phyloP scores from a whole-genome alignment of 2,888 invertebrate species.

The Cremastinae sp. region DNA sequence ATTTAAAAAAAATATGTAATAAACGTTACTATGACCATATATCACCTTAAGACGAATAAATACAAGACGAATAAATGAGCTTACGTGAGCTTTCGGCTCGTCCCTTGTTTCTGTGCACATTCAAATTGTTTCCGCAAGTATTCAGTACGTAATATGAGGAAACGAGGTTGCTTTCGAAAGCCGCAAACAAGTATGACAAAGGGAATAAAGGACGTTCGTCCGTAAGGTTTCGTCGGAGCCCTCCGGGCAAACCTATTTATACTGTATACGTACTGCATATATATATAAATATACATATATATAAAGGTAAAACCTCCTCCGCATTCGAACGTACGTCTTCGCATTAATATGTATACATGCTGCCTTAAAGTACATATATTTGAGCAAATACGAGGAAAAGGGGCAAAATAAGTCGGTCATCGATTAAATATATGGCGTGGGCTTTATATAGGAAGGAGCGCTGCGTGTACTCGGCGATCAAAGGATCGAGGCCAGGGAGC shows the following conservation, averaged over 20 bases:
- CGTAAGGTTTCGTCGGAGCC: constrained; percentile 21
- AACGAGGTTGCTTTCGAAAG: constrained; percentile 15
- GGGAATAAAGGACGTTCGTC: constrained; percentile 29
- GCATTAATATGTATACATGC: background rate
- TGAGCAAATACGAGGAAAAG: constrained; percentile 51
- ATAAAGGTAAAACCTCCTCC: constrained; percentile 2
- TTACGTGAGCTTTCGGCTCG: constrained; percentile 10
- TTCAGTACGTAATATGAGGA: constrained; percentile 42
- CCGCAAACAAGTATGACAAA: constrained; percentile 41
- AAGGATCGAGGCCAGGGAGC: constrained; percentile 49
- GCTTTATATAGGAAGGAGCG: background rate
- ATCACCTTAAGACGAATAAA: too few species aligned
- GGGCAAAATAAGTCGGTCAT: constrained; percentile 62
- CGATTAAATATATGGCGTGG: constrained; percentile 51
- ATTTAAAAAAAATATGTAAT: too few species aligned
- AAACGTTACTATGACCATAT: too few species aligned
- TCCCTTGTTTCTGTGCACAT: constrained; percentile 50
- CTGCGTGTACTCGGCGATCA: constrained; percentile 18
- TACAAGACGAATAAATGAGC: too few species aligned
- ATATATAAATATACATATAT: too few species aligned
- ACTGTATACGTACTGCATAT: too few species aligned
- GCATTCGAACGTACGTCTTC: constrained; percentile 8
- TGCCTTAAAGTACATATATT: constrained; percentile 13
- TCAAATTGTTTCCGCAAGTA: constrained; percentile 58
- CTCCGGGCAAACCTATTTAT: constrained; percentile 9